phyloP scores from a whole-genome alignment of 2,113 vertebrate species.

The Salvator merianae region DNA sequence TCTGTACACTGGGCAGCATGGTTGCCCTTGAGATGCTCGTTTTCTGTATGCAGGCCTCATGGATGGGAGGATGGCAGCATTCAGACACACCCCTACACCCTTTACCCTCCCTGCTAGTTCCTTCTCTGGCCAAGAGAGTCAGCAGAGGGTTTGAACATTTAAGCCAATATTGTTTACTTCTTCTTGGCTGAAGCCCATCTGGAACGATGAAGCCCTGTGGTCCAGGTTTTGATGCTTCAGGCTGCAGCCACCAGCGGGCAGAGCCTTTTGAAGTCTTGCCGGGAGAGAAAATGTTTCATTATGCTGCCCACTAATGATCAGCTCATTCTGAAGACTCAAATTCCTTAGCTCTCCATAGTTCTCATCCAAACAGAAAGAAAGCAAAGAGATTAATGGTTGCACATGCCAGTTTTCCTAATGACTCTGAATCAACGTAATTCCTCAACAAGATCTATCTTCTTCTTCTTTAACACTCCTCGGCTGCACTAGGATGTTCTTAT shows the following conservation, averaged over 20 bases:
- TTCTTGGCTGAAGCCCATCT: neutral
- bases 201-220: neutral
- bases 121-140: neutral
- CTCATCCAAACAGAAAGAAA: neutral
- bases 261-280: slow-evolving; percentile 25
- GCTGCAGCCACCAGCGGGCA: neutral
- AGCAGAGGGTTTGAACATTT: neutral
- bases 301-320: neutral
- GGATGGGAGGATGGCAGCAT: no score
- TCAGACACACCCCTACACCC: neutral
- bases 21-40: no score
- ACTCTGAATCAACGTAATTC: neutral
- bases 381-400: neutral
- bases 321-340: neutral
- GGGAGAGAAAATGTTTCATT: slow-evolving; percentile 39
- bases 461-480: neutral
- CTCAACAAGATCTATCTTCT: neutral
- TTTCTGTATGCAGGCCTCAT: no score
- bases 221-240: slow-evolving; percentile 19
- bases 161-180: slow-evolving; percentile 4
- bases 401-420: neutral
- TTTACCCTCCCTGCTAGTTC: neutral
- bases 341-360: neutral
- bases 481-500: accelerated
- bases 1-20: no score